These are phyloP conservation scores for Microctenopoma lineatum DNA, from an alignment of 2,797 vertebrate genomes.

Conservation along the genomic window DNA sequence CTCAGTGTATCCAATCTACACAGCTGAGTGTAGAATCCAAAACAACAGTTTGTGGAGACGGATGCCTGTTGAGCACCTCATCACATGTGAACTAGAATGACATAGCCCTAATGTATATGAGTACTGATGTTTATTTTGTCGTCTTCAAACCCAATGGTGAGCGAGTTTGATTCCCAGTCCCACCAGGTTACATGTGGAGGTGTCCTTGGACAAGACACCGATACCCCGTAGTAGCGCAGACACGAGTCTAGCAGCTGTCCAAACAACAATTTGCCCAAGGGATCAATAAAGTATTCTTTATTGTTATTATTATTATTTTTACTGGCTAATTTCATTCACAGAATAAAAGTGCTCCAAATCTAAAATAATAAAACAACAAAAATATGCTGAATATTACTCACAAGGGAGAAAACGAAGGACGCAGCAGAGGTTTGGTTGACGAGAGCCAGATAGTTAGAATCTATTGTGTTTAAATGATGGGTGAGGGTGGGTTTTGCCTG, in stretches of 20 bases:
- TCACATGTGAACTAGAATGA: conserved; percentile 28
- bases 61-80: conserved; percentile 40
- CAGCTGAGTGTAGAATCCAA: conserved; percentile 56
- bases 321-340: neutral
- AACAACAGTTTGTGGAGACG: conserved; percentile 55
- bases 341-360: neutral
- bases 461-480: conserved; percentile 3
- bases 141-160: no score
- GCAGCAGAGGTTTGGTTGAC: neutral
- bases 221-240: no score
- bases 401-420: conserved; percentile 1
- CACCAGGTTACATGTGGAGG: no score
- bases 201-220: no score
- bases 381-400: conserved; percentile 4
- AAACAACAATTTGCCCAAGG: no score
- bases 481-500: conserved; percentile 1
- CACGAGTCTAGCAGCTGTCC: no score
- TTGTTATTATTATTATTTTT: neutral
- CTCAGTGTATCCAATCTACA: conserved; percentile 55
- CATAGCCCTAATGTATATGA: conserved; percentile 2
- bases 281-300: no score
- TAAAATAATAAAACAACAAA: conserved; percentile 4
- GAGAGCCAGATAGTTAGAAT: conserved; percentile 9
- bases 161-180: no score
- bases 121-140: conserved; percentile 1